Conservation (phyloP, 2,888 invertebrate genomes). For the Drosophila heteroneura region DNA sequence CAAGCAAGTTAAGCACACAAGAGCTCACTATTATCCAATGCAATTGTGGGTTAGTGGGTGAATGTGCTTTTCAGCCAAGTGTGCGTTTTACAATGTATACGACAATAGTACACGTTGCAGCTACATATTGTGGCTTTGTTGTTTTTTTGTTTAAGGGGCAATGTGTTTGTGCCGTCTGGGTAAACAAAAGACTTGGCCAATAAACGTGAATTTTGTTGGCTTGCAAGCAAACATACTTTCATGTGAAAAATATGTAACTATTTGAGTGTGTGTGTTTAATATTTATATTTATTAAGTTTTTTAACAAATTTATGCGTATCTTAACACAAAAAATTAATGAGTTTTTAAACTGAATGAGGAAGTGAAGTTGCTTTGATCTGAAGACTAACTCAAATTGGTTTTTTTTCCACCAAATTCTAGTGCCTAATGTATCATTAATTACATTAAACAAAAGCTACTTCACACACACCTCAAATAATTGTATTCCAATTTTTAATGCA, state of each 20-base stretch:
- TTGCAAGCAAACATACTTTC: conserved; percentile 3
- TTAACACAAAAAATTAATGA: conserved; percentile 38
- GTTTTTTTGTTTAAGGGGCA: conserved; percentile 2
- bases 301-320: background rate
- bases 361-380: conserved; percentile 33
- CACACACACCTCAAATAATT: conserved; percentile 50
- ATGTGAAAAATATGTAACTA: background rate
- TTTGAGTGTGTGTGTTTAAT: background rate
- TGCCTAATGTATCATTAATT: conserved; percentile 66
- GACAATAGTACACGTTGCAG: conserved; percentile 29
- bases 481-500: conserved; percentile 48
- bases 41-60: conserved; percentile 79
- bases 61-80: conserved; percentile 69
- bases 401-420: conserved; percentile 40
- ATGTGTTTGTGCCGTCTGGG: conserved; percentile 20
- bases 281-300: background rate
- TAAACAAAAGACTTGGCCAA: conserved; percentile 67
- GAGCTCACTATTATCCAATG: conserved; percentile 44
- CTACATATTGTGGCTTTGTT: conserved; percentile 24
- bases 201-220: conserved; percentile 29
- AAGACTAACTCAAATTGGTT: conserved; percentile 53
- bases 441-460: conserved; percentile 46
- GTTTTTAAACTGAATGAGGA: conserved; percentile 57
- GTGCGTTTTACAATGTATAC: conserved; percentile 64
- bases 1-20: conserved; percentile 24